Evolutionary conservation across 2,113 vertebrate genomes (phyloP), one percentile per base, ranked within the genome.

Genomic region (Burhinus bistriatus): DNA sequence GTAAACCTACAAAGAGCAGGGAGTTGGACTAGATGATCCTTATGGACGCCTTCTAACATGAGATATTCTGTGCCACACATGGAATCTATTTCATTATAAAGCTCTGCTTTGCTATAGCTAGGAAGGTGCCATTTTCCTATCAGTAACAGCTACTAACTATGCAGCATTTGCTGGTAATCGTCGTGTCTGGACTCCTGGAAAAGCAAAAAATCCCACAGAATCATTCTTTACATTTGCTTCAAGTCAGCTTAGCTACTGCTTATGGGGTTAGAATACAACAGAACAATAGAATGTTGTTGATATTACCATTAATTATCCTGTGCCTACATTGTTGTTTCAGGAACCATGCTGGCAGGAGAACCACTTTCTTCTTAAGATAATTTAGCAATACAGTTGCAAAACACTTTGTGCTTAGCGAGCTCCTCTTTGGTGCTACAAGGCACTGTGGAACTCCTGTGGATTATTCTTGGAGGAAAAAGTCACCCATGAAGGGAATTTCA

Each of bases 11-110:
- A 20, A 21, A 32, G 34, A 58, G 32, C 32, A 34, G 57, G 57
- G 57, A 34, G 19, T 52, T 52, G 27, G 51, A 52, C 51, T 70
- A 0, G 0, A 45, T 58, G 10, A 58, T 52, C 44, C 5, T 32
- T 70, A 62, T 32, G 12, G 36, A 22, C 18, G 21, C 11, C 22
- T 54, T 65, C 23, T 13, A 26, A 34, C 38, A 18, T 57, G 30
- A 73, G 15, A 57, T 73, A 42, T 57, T 57, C 52, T 55, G 40
- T 59, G 58, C 13, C 58, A 38, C 23, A 61, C 47, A 27, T 15
- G 21, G 23, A 7, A n/a, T 70, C 14, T 49, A 51, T 36, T 51
- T 70, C 23, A 14, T 70, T 36, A 51, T 36, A 14, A 51, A 70
- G 47, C 68, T 36, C 25, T 49, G 34, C 47, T 49, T 51, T 36